Conservation (phyloP, 92 coral and sea anemone species). For the Porites rus region DNA sequence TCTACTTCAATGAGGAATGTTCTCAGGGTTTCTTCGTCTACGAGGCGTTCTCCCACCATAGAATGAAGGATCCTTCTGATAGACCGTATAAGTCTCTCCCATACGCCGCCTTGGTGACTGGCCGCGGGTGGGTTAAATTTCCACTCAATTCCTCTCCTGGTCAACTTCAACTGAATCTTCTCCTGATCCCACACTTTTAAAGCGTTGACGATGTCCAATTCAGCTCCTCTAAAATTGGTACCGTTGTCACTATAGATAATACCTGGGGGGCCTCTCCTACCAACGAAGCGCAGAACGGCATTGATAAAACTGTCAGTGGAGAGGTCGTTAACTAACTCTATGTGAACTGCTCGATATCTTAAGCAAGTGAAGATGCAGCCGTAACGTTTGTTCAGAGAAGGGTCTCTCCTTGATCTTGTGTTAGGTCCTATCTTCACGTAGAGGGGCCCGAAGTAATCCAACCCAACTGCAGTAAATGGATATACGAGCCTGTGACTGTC, state of each 20-base stretch:
- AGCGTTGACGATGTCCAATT: no score
- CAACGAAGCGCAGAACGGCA: constrained; percentile 74
- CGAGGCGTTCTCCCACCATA: no score
- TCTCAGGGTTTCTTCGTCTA: no score
- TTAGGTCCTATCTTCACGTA: constrained; percentile 57
- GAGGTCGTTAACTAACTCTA: constrained; percentile 60
- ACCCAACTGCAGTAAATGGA: constrained; percentile 72
- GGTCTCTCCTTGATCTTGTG: constrained; percentile 57
- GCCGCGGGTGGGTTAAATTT: no score
- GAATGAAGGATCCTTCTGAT: no score
- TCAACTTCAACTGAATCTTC: no score
- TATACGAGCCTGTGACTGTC: constrained; percentile 63
- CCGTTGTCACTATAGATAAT: constrained; percentile 74
- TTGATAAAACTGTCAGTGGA: constrained; percentile 65
- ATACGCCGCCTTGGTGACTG: no score
- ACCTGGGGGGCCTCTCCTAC: constrained; percentile 65
- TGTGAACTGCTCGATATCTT: constrained; percentile 73
- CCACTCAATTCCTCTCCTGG: no score
- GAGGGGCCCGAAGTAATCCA: constrained; percentile 70
- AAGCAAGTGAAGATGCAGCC: constrained; percentile 72
- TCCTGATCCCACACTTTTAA: no score
- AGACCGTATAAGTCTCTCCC: no score
- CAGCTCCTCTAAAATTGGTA: no score
- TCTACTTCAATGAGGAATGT: no score
- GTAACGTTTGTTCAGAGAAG: constrained; percentile 59